These are phyloP conservation scores for Rhinatrema bivittatum DNA, from an alignment of 2,797 vertebrate genomes.

Conservation along the genomic window DNA sequence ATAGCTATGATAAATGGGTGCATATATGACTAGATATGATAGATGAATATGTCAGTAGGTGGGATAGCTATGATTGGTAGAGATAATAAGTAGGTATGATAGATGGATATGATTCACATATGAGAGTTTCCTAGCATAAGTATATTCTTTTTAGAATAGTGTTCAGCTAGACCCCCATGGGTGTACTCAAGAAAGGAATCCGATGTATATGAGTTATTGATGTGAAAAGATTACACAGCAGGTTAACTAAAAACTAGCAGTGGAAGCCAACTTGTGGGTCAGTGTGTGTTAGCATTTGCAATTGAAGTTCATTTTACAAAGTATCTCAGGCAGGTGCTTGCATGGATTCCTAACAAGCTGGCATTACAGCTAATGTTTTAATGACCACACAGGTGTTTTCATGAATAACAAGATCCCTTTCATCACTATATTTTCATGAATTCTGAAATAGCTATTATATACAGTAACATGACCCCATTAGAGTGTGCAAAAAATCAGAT, in stretches of 20 bases:
- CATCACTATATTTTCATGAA: slow-evolving; percentile 24
- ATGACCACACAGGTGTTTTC: slow-evolving; percentile 50
- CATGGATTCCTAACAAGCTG: slow-evolving; percentile 33
- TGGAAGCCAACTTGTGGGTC: slow-evolving; percentile 16
- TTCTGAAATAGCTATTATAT: slow-evolving; percentile 48
- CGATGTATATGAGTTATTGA: no score
- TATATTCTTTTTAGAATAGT: no score
- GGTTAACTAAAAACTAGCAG: slow-evolving; percentile 12
- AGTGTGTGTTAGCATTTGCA: slow-evolving; percentile 24
- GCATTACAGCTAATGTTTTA: slow-evolving; percentile 42
- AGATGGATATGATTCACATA: no score
- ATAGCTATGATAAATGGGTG: no score
- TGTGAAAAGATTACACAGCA: slow-evolving; percentile 11
- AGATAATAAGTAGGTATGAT: no score
- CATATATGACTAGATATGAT: no score
- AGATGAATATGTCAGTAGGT: no score
- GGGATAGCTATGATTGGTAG: no score
- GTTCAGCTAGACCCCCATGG: no score
- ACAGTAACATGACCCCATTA: slow-evolving; percentile 53
- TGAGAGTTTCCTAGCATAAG: no score
- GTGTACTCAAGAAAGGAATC: no score
- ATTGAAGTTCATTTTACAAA: slow-evolving; percentile 38
- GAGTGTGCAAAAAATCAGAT: slow-evolving; percentile 50
- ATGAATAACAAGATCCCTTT: slow-evolving; percentile 45
- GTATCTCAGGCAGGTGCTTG: slow-evolving; percentile 30